phyloP scores from a whole-genome alignment of 2,888 invertebrate genomes.

The Emmelina monodactyla region DNA sequence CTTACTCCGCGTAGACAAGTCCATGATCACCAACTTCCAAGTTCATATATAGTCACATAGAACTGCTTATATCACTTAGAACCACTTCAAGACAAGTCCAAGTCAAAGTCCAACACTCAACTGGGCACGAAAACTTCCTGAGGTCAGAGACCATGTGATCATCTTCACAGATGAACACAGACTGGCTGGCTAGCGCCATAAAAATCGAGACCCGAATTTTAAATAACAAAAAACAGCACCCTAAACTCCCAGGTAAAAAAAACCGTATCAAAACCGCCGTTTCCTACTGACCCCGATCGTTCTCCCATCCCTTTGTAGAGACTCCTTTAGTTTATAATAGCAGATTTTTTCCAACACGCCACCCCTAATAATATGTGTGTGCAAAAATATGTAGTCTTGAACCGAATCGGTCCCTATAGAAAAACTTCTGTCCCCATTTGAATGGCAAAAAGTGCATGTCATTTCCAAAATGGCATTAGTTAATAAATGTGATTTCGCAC shows the following conservation, averaged over 20 bases:
- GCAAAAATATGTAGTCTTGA: conserved; percentile 52
- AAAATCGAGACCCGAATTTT: conserved; percentile 43
- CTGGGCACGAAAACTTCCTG: conserved; percentile 38
- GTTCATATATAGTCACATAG: conserved; percentile 1
- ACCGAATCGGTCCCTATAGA: conserved; percentile 28
- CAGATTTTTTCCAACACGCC: conserved; percentile 62
- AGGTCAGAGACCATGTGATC: conserved; percentile 58
- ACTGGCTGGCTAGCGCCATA: conserved; percentile 58
- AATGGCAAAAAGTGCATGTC: conserved; percentile 65
- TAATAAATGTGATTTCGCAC: conserved; percentile 60
- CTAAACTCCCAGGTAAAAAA: conserved; percentile 58
- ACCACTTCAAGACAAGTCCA: not conserved
- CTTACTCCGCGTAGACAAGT: conserved; percentile 61
- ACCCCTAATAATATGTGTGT: conserved; percentile 59
- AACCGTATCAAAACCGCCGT: conserved; percentile 64
- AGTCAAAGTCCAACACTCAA: conserved; percentile 28
- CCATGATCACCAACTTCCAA: conserved; percentile 31
- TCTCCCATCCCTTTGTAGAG: conserved; percentile 62
- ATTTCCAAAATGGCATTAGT: conserved; percentile 59
- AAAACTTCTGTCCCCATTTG: conserved; percentile 59
- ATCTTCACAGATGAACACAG: conserved; percentile 64
- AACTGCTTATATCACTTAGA: not conserved
- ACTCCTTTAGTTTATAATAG: conserved; percentile 62
- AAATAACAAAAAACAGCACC: conserved; percentile 46
- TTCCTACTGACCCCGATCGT: conserved; percentile 67